Percentiles rank a stretch among this genome's conserved stretches.
Conservation (phyloP, 2,888 invertebrate species). For the Hololepta plana region DNA sequence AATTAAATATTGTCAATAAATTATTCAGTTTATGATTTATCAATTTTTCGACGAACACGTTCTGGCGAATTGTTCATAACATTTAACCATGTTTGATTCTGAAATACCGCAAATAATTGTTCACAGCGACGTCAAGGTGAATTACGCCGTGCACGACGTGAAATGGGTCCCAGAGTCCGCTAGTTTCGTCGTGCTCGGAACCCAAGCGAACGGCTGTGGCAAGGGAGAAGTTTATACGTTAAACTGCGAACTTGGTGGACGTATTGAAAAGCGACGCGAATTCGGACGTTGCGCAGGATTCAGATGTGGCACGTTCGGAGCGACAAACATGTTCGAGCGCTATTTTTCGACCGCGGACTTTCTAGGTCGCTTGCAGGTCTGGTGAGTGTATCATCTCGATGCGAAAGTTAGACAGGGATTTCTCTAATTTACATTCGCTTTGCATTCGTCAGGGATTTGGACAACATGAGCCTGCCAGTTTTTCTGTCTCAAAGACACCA, state of each 20-base stretch:
- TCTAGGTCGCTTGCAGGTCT: constrained; percentile 63
- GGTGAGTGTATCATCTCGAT: too few species aligned
- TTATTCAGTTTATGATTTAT: too few species aligned
- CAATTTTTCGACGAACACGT: too few species aligned
- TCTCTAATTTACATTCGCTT: too few species aligned
- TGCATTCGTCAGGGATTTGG: constrained; percentile 83
- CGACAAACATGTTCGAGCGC: constrained; percentile 61
- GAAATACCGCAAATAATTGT: constrained; percentile 83
- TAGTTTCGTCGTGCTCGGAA: constrained; percentile 79
- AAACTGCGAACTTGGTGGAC: constrained; percentile 51
- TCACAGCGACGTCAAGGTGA: constrained; percentile 63
- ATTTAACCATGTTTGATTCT: too few species aligned
- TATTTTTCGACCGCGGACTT: constrained; percentile 85
- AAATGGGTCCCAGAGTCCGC: constrained; percentile 93
- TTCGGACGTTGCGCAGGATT: constrained; percentile 68
- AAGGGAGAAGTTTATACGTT: constrained; percentile 68
- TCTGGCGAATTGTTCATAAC: too few species aligned
- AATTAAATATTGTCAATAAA: too few species aligned
- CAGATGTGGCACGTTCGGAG: constrained; percentile 88
- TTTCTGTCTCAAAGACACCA: constrained; percentile 67
- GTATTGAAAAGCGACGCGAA: constrained; percentile 49
- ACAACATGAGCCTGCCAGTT: constrained; percentile 48
- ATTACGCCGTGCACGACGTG: constrained; percentile 79
- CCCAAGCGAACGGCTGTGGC: constrained; percentile 70
- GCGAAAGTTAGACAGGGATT: too few species aligned